phyloP scores from a whole-genome alignment of 2,797 vertebrate genomes.

The Cossypha polioptera region DNA sequence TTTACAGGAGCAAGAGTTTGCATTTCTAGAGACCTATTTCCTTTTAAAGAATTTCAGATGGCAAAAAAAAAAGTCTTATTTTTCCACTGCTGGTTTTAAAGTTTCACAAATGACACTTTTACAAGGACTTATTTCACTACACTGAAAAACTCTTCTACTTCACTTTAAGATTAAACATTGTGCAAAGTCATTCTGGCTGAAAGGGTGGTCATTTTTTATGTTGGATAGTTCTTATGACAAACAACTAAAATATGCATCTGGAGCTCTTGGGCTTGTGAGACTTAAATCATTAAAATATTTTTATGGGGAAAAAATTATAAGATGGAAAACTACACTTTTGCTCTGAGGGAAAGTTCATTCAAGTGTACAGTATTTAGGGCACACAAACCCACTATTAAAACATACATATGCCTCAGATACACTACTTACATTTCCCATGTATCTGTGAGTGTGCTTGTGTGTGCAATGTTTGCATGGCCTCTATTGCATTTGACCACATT shows the following conservation, averaged over 20 bases:
- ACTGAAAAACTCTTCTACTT: background rate
- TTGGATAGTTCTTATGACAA: constrained; percentile 33
- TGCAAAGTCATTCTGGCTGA: constrained; percentile 35
- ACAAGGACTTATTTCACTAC: background rate
- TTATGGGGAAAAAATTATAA: background rate
- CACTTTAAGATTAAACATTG: background rate
- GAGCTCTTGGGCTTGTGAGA: constrained; percentile 41
- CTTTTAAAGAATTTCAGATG: background rate
- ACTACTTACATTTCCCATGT: background rate
- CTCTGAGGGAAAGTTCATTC: constrained; percentile 27
- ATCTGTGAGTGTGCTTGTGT: background rate
- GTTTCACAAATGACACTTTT: background rate
- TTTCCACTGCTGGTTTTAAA: background rate
- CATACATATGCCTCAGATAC: background rate
- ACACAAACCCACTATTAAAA: background rate
- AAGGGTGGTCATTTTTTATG: constrained; percentile 16
- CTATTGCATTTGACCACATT: background rate
- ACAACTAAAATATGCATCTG: constrained; percentile 55
- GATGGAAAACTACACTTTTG: background rate
- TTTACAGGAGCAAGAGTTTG: background rate
- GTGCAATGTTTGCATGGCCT: background rate
- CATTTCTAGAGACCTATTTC: background rate
- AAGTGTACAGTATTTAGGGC: background rate
- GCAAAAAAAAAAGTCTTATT: background rate
- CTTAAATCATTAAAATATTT: constrained; percentile 51